Conservation (phyloP, 2,113 vertebrate species). For the Origma solitaria region DNA sequence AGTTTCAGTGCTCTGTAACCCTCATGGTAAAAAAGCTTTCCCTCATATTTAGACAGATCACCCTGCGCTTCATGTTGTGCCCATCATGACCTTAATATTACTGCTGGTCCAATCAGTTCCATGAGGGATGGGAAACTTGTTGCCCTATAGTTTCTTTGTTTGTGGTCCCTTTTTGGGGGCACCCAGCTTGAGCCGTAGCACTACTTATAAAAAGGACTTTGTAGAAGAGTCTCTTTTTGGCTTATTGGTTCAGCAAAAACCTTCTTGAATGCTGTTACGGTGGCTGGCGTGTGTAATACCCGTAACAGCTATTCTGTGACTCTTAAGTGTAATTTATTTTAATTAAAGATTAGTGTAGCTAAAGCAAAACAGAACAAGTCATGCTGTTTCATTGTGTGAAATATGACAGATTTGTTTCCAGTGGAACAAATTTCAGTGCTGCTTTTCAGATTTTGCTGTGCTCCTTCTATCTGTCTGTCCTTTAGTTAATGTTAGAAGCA, state of each 20-base stretch:
- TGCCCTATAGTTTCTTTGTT: neutral
- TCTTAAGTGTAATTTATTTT: neutral
- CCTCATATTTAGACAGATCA: neutral
- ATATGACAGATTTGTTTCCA: neutral
- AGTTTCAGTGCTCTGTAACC: neutral
- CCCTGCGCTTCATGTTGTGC: neutral
- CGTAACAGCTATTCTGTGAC: neutral
- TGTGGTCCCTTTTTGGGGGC: rapidly evolving
- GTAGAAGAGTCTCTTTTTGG: neutral
- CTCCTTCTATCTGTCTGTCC: neutral
- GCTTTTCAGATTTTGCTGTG: neutral
- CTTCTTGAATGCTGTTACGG: rapidly evolving
- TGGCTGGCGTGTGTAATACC: neutral
- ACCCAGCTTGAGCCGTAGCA: neutral
- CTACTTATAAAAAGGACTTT: neutral
- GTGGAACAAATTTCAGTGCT: neutral
- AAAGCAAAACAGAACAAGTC: neutral
- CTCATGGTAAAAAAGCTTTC: neutral
- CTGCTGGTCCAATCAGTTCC: neutral
- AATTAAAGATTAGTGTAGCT: slow-evolving; percentile 15
- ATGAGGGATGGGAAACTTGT: neutral
- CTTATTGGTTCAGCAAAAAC: neutral
- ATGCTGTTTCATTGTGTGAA: neutral
- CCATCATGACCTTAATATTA: neutral
- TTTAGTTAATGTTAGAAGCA: slow-evolving; percentile 11